These are phyloP conservation scores for Eulemur macaco DNA, from an alignment of 2,113 vertebrate species.

Conservation along the genomic window DNA sequence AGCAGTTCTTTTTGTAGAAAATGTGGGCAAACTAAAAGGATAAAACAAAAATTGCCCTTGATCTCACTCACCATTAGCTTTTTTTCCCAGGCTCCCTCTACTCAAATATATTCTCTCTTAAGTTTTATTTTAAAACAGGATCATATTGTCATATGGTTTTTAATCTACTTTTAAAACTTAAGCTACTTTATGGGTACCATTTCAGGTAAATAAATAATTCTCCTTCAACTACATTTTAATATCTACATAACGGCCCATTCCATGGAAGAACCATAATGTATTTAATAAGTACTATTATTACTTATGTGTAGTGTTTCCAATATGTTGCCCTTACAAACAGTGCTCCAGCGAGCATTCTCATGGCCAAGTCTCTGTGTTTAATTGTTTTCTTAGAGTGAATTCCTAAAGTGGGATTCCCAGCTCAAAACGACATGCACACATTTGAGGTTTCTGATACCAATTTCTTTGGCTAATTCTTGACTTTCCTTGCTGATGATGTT, in stretches of 20 bases:
- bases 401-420: not conserved
- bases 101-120: not conserved
- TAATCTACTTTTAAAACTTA: not conserved
- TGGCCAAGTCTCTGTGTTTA: not conserved
- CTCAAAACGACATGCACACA: not conserved
- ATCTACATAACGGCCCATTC: not conserved
- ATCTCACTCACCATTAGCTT: not conserved
- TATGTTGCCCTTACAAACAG: not conserved
- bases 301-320: not conserved
- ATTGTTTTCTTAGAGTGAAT: not conserved
- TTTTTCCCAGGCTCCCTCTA: not conserved
- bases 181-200: not conserved
- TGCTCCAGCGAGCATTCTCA: too few species aligned
- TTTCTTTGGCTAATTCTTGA: not conserved
- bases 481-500: not conserved
- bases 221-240: not conserved
- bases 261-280: not conserved
- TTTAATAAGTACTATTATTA: not conserved
- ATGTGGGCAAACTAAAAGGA: not conserved
- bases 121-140: not conserved
- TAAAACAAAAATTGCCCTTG: not conserved
- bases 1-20: not conserved
- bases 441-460: not conserved
- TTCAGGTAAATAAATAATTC: not conserved
- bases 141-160: not conserved